These are phyloP conservation scores for Rhynchotus rufescens DNA, from an alignment of 2,797 vertebrate species.

Conservation along the genomic window DNA sequence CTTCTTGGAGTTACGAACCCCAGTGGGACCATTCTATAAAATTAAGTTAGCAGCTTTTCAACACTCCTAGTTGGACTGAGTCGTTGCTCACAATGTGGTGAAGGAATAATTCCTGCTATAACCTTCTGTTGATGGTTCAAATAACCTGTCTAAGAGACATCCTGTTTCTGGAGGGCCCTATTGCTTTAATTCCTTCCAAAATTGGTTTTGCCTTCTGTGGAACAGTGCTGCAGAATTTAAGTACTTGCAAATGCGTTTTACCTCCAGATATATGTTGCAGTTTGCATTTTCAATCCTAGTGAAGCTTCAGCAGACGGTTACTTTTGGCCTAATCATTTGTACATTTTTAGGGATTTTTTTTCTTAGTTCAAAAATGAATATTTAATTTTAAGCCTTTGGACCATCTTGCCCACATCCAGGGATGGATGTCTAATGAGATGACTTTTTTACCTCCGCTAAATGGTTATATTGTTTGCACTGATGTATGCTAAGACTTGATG, in stretches of 20 bases:
- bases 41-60: conserved; percentile 43
- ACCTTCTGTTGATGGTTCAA: conserved; percentile 52
- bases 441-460: conserved; percentile 57
- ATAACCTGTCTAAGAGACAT: conserved; percentile 59
- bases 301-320: conserved; percentile 55
- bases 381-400: conserved; percentile 67
- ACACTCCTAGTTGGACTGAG: conserved; percentile 4
- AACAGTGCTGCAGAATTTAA: conserved; percentile 55
- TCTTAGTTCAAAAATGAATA: conserved; percentile 52
- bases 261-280: conserved; percentile 59
- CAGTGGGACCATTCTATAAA: background rate
- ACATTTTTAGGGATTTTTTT: conserved; percentile 16
- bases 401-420: conserved; percentile 45
- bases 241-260: conserved; percentile 69
- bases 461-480: conserved; percentile 53
- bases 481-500: conserved; percentile 58
- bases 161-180: conserved; percentile 58
- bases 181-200: conserved; percentile 64
- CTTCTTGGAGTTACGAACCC: background rate
- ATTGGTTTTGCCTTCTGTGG: conserved; percentile 51
- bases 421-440: conserved; percentile 65
- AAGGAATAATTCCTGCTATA: conserved; percentile 50
- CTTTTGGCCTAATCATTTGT: conserved; percentile 63
- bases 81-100: background rate
- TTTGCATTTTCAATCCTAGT: conserved; percentile 50